Percentiles rank a stretch among this genome's conserved stretches.
Conservation (phyloP, 2,113 vertebrate species). For the Heterotilapia buettikoferi region DNA sequence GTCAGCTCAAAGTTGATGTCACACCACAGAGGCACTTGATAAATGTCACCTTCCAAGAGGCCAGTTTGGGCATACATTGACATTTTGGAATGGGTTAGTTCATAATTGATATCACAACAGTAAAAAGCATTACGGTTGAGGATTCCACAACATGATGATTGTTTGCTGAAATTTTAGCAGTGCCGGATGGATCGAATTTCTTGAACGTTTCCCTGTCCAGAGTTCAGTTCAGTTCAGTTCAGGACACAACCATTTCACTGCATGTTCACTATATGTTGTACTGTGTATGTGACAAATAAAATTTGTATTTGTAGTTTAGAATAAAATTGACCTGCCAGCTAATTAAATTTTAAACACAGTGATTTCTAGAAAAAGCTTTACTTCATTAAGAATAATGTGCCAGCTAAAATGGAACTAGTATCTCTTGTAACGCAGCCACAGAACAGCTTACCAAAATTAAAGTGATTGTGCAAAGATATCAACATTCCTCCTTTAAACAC, state of each 20-base stretch:
- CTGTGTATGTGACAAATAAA: not conserved
- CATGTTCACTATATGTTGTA: not conserved
- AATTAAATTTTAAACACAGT: not conserved
- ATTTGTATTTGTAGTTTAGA: not conserved
- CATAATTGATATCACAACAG: not conserved
- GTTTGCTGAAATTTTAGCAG: not conserved
- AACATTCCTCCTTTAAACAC: not conserved
- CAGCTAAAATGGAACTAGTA: not conserved
- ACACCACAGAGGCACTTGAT: not conserved
- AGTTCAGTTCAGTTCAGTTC: not conserved
- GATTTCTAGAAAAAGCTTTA: not conserved
- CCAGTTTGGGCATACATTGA: not conserved
- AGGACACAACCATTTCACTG: not conserved
- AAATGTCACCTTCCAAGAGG: not conserved
- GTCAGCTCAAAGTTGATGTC: not conserved
- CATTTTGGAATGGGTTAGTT: not conserved
- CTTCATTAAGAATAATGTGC: not conserved
- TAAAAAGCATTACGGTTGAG: not conserved
- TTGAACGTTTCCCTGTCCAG: not conserved
- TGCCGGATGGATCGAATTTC: fast-evolving
- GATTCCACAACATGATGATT: not conserved
- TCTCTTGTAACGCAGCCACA: not conserved
- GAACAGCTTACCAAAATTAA: not conserved
- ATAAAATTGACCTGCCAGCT: not conserved
- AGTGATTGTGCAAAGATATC: not conserved